Conservation (phyloP, 1,140 invertebrate genomes). For the Nylanderia fulva region DNA sequence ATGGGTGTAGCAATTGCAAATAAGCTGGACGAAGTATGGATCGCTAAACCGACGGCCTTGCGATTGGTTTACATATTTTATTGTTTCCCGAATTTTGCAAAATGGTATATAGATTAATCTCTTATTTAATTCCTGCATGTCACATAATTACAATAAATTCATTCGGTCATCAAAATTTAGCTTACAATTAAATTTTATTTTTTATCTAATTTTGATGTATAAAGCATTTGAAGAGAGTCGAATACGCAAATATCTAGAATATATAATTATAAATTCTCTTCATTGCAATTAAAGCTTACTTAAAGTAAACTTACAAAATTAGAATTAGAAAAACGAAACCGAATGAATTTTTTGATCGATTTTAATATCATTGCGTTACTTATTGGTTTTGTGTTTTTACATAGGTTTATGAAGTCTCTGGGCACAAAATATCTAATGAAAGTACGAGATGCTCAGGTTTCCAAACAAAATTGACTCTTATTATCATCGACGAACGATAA, state of each 20-base stretch:
- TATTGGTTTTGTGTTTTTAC: not conserved
- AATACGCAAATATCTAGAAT: not conserved
- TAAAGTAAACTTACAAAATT: not conserved
- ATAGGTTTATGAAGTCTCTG: constrained; percentile 1
- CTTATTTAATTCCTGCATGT: not conserved
- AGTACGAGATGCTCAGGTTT: constrained; percentile 24
- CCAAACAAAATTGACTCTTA: not conserved
- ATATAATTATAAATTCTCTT: not conserved
- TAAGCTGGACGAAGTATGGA: constrained; percentile 92
- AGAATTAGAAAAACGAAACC: not conserved
- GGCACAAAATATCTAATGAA: not conserved
- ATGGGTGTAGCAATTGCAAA: constrained; percentile 92
- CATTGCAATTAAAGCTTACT: not conserved
- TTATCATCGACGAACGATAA: not conserved
- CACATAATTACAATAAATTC: constrained; percentile 19
- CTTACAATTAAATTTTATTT: not conserved
- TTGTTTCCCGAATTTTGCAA: constrained; percentile 89
- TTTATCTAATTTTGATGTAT: not conserved
- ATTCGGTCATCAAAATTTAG: not conserved
- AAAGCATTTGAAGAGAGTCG: no score
- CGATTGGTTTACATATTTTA: constrained; percentile 88
- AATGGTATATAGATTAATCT: constrained; percentile 83
- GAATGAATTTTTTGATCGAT: constrained; percentile 4
- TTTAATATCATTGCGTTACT: not conserved
- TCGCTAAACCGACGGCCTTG: constrained; percentile 88